Conservation (phyloP, 2,888 invertebrate species). For the Beris morrisii region DNA sequence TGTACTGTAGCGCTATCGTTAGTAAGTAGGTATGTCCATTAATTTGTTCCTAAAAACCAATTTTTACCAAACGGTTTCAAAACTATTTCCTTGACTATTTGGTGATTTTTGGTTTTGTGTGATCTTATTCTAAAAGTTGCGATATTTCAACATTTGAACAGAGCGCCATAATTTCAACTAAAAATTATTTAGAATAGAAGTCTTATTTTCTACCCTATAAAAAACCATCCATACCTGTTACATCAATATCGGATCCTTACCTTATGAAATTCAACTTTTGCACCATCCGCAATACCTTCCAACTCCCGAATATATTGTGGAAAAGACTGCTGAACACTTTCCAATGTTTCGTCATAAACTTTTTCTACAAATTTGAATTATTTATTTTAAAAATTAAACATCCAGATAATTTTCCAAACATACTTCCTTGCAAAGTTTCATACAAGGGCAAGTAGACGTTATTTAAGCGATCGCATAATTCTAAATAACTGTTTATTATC, state of each 20-base stretch:
- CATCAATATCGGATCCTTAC: slow-evolving; percentile 61
- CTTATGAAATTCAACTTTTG: slow-evolving; percentile 79
- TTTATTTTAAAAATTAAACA: background rate
- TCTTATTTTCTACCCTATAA: no score
- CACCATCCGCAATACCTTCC: slow-evolving; percentile 83
- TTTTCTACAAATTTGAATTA: slow-evolving; percentile 46
- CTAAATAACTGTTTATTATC: slow-evolving; percentile 71
- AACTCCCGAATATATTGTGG: slow-evolving; percentile 83
- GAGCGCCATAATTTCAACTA: no score
- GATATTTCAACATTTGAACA: no score
- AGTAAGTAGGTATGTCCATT: no score
- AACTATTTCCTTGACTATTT: no score
- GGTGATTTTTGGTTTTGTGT: no score
- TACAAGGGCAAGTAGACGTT: slow-evolving; percentile 72
- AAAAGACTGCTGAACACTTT: slow-evolving; percentile 67
- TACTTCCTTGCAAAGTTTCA: slow-evolving; percentile 68
- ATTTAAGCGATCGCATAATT: slow-evolving; percentile 63
- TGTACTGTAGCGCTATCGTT: no score
- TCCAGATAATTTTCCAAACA: slow-evolving; percentile 41
- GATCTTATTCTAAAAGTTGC: no score
- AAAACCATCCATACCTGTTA: no score
- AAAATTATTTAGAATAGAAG: no score
- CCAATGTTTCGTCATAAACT: slow-evolving; percentile 75
- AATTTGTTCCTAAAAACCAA: no score
- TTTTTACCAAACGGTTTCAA: no score